Evolutionary conservation across 2,797 vertebrate species (phyloP).

Genomic region (Mormyrus proboscirostris): DNA sequence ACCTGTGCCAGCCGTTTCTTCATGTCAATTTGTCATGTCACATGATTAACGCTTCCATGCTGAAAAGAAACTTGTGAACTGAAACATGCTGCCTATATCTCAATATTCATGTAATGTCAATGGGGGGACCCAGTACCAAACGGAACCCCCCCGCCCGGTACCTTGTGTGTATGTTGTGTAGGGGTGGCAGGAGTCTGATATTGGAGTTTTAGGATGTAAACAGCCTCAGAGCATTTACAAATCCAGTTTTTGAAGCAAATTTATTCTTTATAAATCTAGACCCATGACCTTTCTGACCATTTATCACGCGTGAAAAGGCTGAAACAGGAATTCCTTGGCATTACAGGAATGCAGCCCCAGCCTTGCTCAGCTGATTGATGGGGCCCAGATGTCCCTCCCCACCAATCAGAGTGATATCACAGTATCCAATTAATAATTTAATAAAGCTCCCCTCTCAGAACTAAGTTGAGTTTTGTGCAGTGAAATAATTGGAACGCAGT

Average conservation of each 20-base stretch:
- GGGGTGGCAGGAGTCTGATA: not conserved
- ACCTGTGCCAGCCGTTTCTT: not conserved
- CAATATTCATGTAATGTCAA: not conserved
- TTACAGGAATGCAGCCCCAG: constrained; percentile 13
- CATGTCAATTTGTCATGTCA: not conserved
- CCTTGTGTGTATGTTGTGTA: not conserved
- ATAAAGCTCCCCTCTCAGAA: constrained; percentile 15
- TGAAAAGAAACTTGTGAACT: not conserved
- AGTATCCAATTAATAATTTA: constrained; percentile 26
- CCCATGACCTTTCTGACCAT: not conserved
- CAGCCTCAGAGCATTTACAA: not conserved
- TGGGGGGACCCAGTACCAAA: not conserved
- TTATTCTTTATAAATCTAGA: not conserved
- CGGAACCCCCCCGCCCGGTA: not conserved
- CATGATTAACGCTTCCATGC: not conserved
- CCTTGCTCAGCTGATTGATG: constrained; percentile 23
- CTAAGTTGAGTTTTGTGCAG: constrained; percentile 7
- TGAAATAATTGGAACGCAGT: constrained; percentile 12
- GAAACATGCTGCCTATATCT: not conserved
- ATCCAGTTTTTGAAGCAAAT: not conserved
- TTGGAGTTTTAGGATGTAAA: not conserved
- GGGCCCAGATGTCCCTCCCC: not conserved
- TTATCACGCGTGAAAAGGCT: not conserved
- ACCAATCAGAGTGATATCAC: constrained; percentile 26
- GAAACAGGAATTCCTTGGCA: not conserved